phyloP scores from a whole-genome alignment of 2,888 invertebrate genomes.

The Chelonus formosanus region DNA sequence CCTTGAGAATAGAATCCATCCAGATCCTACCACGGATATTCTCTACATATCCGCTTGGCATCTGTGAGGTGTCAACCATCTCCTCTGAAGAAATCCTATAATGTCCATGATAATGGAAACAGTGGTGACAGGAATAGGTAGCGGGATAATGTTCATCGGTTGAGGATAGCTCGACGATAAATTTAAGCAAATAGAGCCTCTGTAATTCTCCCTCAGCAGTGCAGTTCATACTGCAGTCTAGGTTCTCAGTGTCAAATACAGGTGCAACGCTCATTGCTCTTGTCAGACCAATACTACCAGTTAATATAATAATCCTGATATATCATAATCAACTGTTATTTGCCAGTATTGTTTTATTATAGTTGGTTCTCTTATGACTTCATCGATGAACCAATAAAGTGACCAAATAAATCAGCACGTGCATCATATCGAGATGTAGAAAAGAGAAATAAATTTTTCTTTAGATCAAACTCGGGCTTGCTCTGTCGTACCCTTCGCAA shows the following conservation, averaged over 20 bases:
- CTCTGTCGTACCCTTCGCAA: too few relatives aligned
- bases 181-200: constrained; percentile 27
- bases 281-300: constrained; percentile 3
- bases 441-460: too few relatives aligned
- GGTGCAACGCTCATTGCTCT: constrained; percentile 7
- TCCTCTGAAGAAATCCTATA: constrained; percentile 28
- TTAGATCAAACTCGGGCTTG: too few relatives aligned
- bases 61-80: constrained; percentile 26
- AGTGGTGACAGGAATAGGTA: constrained; percentile 24
- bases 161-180: constrained; percentile 29
- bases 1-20: constrained; percentile 1
- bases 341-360: too few relatives aligned
- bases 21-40: background rate
- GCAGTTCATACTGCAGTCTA: background rate
- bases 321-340: too few relatives aligned
- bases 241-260: constrained; percentile 8
- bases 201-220: background rate
- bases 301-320: background rate
- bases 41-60: background rate
- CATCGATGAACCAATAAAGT: too few relatives aligned
- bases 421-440: too few relatives aligned
- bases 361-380: too few relatives aligned
- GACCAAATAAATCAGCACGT: too few relatives aligned
- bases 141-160: constrained; percentile 31
- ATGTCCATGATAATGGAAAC: constrained; percentile 33